Base-by-base conservation (phyloP, 2,113 vertebrate genomes). In the Petroica traversi region DNA sequence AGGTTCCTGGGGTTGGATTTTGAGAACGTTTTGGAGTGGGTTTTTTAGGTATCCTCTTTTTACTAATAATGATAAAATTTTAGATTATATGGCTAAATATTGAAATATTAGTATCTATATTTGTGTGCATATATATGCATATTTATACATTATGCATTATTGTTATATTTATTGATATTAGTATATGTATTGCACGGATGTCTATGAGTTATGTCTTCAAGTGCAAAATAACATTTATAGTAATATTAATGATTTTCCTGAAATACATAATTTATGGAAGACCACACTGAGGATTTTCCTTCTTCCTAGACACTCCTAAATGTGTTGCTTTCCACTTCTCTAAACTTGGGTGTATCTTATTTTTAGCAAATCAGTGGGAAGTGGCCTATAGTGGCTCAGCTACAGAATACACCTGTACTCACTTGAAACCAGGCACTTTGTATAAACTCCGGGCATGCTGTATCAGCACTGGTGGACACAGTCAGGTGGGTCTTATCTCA, bases 401-500 rank as follows among this genome's bases (percentile, higher is more conserved):
- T 66, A 99, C 98, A 55, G 98, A 99, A 84, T 98, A 99, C 89
- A 98, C 98, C 79, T 99, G 98, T 93, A 98, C 98, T 97, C 98
- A 98, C 91, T 98, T 99, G 98, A 99, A 98, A 95, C 98, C 99
- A 77, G 99, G 99, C 95, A 99, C 99, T 97, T 98, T 98, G 97
- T 99, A 99, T 96, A 98, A 98, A 85, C 98, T 99, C 82, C 99
- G 99, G 49, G 98, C 99, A 33, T 99, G 99, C 98, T 99, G 99
- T 97, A 99, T 99, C 98, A 99, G 99, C 97, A 99, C 99, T 41
- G 99, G 99, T 11, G 99, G 99, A 51, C 99, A 99, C 97, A 99
- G 99, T 95, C 99, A 98, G 98, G 99, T 99, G 81, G 41, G 97
- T 92, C 4, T 26, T 43, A 10, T 3, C 88, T 63, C 24, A 36